phyloP scores from a whole-genome alignment of 1,140 invertebrate genomes.

The Trialeurodes vaporariorum region DNA sequence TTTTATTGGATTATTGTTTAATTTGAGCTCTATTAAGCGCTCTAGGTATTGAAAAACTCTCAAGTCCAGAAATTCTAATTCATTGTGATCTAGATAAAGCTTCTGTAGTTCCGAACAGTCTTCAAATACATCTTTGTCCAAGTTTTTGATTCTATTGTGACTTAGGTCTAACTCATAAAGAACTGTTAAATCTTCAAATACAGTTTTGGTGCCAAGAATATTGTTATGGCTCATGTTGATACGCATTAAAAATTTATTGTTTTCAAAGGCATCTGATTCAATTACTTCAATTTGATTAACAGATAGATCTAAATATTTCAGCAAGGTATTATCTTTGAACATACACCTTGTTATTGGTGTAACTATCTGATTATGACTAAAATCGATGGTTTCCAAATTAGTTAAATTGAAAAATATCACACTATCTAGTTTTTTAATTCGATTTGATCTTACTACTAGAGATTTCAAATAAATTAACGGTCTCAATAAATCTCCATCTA shows the following conservation, averaged over 20 bases:
- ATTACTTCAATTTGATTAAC: neutral
- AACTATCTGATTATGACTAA: neutral
- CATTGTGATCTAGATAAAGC: neutral
- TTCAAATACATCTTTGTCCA: neutral
- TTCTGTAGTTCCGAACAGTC: neutral
- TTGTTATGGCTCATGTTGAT: neutral
- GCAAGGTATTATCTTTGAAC: neutral
- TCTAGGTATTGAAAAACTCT: neutral
- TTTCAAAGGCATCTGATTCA: neutral
- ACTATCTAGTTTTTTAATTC: neutral
- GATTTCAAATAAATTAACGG: neutral
- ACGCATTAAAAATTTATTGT: neutral
- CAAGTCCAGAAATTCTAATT: neutral
- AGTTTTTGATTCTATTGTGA: neutral
- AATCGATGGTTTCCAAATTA: neutral
- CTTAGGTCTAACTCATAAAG: neutral
- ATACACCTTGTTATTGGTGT: neutral
- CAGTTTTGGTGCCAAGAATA: neutral
- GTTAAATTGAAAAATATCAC: neutral
- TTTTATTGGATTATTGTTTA: neutral
- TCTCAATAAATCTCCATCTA: neutral
- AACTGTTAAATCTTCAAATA: neutral
- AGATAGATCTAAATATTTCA: neutral
- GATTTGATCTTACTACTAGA: neutral
- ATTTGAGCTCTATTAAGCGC: neutral